Base-by-base conservation (phyloP, 2,888 invertebrate genomes). In the Noctua janthe region DNA sequence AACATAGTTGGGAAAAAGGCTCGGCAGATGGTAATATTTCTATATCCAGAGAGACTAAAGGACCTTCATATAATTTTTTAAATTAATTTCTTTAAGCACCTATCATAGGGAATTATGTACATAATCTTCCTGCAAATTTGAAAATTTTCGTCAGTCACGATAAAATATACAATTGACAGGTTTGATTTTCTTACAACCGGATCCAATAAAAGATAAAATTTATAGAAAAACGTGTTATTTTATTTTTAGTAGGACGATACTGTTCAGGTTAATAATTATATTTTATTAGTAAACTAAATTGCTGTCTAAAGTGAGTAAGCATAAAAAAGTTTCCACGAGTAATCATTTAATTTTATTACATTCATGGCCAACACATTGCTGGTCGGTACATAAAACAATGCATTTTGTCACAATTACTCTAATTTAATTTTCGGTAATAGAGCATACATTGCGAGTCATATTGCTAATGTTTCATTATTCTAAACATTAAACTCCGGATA, bases 401-500 rank as follows among this genome's bases (percentile, higher is more conserved):
- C 49, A 71, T 64, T 64, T 10, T 54, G 3, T 23, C 49, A 56
- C 35, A n/a, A 56, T 56, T 3, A 29, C 10, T 43, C 11, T 67
- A 51, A 67, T 66, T 39, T 10, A 23, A 20, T 20, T 51, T 64
- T 82, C 67, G 49, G 62, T 74, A 69, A 86, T 64, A 69, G 49
- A 51, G 47, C 64, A 69, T 5, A 74, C 43, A 74, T 74, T 29
- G 71, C 81, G 5, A 78, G 59, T 71, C 49, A 77, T 29, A 71
- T 76, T 7, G 51, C 56, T 66, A 78, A 83, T 76, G 73, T 74
- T 59, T 49, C 39, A 78, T 78, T 78, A 76, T 64, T 76, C 5
- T 23, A 73, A 72, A 77, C 87, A 86, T 83, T 80, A 83, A 87
- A 87, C 23, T 47, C n/a, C 87, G 87, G 80, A 87, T 83, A 49